These are phyloP conservation scores for Hemiscyllium ocellatum DNA, from an alignment of 2,113 vertebrate genomes.

Conservation along the genomic window DNA sequence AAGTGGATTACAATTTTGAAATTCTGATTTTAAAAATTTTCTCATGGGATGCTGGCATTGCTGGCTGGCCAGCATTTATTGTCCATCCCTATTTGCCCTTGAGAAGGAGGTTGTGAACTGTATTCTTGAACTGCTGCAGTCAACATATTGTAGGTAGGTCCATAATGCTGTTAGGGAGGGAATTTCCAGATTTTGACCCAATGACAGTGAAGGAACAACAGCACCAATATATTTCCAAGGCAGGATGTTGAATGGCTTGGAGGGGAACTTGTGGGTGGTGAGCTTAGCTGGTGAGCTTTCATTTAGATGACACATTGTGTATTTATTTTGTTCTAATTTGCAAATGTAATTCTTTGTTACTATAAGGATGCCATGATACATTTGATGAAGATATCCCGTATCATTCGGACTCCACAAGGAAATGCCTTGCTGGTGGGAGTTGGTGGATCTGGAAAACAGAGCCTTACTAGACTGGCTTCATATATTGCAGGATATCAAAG, in stretches of 20 bases:
- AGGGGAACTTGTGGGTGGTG: no score
- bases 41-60: no score
- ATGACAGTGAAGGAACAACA: no score
- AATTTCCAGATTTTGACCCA: no score
- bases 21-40: background rate
- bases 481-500: conserved; percentile 71
- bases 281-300: background rate
- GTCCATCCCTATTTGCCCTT: no score
- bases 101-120: no score
- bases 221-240: no score
- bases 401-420: conserved; percentile 68
- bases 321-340: conserved; percentile 31
- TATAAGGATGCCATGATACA: conserved; percentile 69
- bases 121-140: no score
- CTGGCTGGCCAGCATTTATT: no score
- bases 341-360: conserved; percentile 40
- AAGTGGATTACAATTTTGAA: background rate
- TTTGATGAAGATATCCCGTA: conserved; percentile 69
- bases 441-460: conserved; percentile 76
- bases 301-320: background rate
- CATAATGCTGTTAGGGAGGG: no score
- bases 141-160: no score
- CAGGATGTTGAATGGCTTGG: no score
- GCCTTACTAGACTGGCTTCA: conserved; percentile 65
- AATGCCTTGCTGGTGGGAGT: conserved; percentile 73